Evolutionary conservation across 30 jellyfish, hydroid and myxozoan species (phyloP).

Genomic region (Chrysaora quinquecirrha): DNA sequence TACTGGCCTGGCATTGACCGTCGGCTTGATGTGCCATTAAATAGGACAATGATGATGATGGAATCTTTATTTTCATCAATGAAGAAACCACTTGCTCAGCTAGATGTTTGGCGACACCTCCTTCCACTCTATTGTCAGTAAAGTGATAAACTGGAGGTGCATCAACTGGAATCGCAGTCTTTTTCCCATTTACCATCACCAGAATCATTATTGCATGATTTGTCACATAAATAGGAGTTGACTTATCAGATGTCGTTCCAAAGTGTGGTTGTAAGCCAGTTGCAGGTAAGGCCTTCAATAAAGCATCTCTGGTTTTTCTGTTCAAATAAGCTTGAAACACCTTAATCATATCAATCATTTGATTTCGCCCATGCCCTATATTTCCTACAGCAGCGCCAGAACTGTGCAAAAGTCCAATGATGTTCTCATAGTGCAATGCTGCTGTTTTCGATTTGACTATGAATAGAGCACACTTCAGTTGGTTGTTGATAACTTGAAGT

Average conservation of each 20-base stretch:
- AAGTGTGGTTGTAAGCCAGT: constrained; percentile 41
- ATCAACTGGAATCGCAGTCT: constrained; percentile 33
- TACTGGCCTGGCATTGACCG: constrained; percentile 41
- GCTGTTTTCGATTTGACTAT: constrained; percentile 42
- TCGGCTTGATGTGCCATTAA: constrained; percentile 52
- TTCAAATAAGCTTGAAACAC: constrained; percentile 31
- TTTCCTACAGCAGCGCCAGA: constrained; percentile 56
- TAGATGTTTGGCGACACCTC: constrained; percentile 32
- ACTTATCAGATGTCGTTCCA: constrained; percentile 46
- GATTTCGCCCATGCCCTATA: constrained; percentile 54
- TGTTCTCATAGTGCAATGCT: constrained; percentile 52
- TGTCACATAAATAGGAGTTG: constrained; percentile 24
- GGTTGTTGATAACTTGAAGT: constrained; percentile 47
- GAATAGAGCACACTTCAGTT: constrained; percentile 46
- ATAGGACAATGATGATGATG: constrained; percentile 43
- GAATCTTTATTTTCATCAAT: constrained; percentile 12
- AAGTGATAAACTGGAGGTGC: constrained; percentile 33
- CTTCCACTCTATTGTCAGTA: constrained; percentile 28
- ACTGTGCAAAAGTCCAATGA: constrained; percentile 34
- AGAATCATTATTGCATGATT: no score
- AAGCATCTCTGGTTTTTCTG: constrained; percentile 30
- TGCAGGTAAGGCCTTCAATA: background rate
- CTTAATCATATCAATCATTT: constrained; percentile 39
- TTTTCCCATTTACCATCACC: constrained; percentile 26
- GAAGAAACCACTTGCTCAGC: constrained; percentile 39